Base-by-base conservation (phyloP, 2,888 invertebrate genomes). In the Dryocosmus kuriphilus region DNA sequence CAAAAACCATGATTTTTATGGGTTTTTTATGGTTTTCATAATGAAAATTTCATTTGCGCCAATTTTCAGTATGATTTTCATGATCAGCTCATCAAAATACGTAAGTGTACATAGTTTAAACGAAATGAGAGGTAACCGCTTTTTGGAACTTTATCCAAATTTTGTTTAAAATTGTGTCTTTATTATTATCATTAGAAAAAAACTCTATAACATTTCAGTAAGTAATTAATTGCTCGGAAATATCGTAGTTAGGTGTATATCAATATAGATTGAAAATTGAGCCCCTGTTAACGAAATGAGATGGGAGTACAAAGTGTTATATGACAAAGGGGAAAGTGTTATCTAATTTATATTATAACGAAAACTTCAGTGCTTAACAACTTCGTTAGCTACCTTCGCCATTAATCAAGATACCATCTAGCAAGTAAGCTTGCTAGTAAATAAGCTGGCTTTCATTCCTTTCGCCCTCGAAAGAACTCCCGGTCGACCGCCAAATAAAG, bases 401-500 rank as follows among this genome's bases (percentile, higher is more conserved):
- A 83, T 81, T 83, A 81, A 81, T 81, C 81, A 83, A 81, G 81
- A 81, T 77, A 81, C 75, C 77, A 80, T 83, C 78, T 79, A 78
- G 71, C 41, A 81, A 77, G 61, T 57, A 78, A 81, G 60, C 73
- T 61, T 76, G 75, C 78, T 38, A 11, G 38, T 11, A 38, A 38
- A 14, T 14, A 14, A 11, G 1, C 35, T 35, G 63, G 78, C 78
- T 19, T 80, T 76, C 67, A 61, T 78, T 79, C 46, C 46, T 77
- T 78, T 79, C 74, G 63, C 74, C 35, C 79, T 80, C 74, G 77
- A 81, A 82, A 77, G 62, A 82, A 82, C 80, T 78, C 74, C 30
- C 79, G 75, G 46, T 76, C 80, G 74, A 78, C 79, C 80, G 74
- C 74, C 79, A 76, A 76, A 77, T n/a, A n/a, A n/a, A n/a, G n/a